A percentile compares a stretch with the other conserved stretches of the same genome.
Evolutionary conservation across 1,140 invertebrate species (phyloP).

Genomic region (Ips nitidus): DNA sequence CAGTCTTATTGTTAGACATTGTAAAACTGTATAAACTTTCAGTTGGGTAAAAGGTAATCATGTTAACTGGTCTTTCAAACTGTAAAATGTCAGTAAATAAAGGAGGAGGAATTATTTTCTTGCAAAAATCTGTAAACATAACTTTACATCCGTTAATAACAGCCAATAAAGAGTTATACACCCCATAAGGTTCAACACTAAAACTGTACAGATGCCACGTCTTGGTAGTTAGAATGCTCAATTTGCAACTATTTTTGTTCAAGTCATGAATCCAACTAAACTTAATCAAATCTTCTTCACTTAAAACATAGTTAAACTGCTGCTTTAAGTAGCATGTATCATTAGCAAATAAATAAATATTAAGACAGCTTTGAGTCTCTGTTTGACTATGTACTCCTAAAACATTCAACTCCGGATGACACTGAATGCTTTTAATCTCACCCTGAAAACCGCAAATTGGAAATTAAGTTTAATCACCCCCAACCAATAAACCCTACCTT

Average conservation of each 20-base stretch:
- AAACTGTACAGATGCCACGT: slow-evolving; percentile 29
- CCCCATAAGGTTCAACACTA: slow-evolving; percentile 25
- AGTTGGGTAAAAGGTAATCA: slow-evolving; percentile 25
- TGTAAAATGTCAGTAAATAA: slow-evolving; percentile 13
- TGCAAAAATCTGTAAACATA: slow-evolving; percentile 34
- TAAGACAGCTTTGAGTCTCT: slow-evolving; percentile 19
- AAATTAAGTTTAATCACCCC: not conserved
- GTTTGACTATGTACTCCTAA: slow-evolving; percentile 27
- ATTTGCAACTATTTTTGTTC: slow-evolving; percentile 20
- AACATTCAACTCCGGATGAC: slow-evolving; percentile 36
- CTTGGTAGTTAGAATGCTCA: slow-evolving; percentile 33
- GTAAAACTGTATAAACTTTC: slow-evolving; percentile 15
- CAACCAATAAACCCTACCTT: slow-evolving; percentile 28
- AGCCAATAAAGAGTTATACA: slow-evolving; percentile 22
- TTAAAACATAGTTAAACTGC: slow-evolving; percentile 27
- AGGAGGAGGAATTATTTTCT: slow-evolving; percentile 39
- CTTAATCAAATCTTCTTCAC: slow-evolving; percentile 25
- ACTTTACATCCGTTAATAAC: slow-evolving; percentile 38
- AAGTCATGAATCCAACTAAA: slow-evolving; percentile 34
- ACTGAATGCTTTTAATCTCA: slow-evolving; percentile 33
- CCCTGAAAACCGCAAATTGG: slow-evolving; percentile 34
- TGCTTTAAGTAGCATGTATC: slow-evolving; percentile 42
- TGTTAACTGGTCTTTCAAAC: slow-evolving; percentile 37
- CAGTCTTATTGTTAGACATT: slow-evolving; percentile 1
- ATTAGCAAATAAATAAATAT: slow-evolving; percentile 36